These are phyloP conservation scores for Antheraea yamamai DNA, from an alignment of 2,888 invertebrate species.

Conservation along the genomic window DNA sequence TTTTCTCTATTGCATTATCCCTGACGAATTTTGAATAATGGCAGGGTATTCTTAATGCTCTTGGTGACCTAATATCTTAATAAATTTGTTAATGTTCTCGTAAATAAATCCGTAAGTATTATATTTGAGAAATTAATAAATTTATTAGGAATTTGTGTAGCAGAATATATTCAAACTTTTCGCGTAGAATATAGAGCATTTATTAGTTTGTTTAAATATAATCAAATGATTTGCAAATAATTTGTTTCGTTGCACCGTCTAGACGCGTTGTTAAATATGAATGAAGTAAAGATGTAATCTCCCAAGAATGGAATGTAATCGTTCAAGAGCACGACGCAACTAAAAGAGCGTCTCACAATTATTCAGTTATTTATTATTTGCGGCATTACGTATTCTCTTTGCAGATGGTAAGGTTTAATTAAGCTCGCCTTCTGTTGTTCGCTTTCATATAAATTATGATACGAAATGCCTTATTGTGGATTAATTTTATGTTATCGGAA, in stretches of 20 bases:
- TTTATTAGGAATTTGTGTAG: too few relatives aligned
- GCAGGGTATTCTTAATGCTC: too few relatives aligned
- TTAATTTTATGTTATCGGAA: not conserved
- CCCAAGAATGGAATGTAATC: not conserved
- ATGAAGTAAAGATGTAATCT: not conserved
- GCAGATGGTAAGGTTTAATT: constrained; percentile 49
- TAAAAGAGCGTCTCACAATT: not conserved
- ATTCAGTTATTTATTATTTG: constrained; percentile 21
- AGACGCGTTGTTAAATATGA: constrained; percentile 3
- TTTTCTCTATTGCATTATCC: too few relatives aligned
- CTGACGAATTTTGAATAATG: too few relatives aligned
- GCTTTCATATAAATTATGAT: not conserved
- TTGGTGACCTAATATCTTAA: not conserved
- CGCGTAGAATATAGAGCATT: not conserved
- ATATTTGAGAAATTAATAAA: too few relatives aligned
- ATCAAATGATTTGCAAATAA: not conserved
- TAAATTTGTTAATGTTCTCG: too few relatives aligned
- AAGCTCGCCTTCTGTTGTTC: constrained; percentile 26
- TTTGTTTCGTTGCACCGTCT: not conserved
- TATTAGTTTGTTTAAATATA: not conserved
- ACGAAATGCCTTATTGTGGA: not conserved
- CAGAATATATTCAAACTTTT: not conserved
- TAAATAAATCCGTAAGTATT: too few relatives aligned
- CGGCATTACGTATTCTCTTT: constrained; percentile 29
- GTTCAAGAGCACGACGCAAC: not conserved